Evolutionary conservation across 2,797 vertebrate species (phyloP).

Genomic region (Sphenopsis melanotis): DNA sequence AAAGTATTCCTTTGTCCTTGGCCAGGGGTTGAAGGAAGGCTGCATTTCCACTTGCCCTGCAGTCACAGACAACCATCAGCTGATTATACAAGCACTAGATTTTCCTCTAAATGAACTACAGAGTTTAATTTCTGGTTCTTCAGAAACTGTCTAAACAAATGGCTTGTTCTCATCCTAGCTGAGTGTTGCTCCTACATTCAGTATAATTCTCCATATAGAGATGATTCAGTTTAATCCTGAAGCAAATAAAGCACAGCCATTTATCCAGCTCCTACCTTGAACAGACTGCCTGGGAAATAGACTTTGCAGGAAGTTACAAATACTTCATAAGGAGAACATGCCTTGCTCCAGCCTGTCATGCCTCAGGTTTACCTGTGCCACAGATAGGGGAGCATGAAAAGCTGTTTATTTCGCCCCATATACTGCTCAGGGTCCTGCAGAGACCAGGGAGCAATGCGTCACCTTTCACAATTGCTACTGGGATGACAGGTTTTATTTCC

Average conservation of each 20-base stretch:
- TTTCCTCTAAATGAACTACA: slow-evolving; percentile 38
- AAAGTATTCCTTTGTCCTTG: slow-evolving; percentile 53
- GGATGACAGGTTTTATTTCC: neutral
- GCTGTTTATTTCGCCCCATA: neutral
- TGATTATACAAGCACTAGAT: neutral
- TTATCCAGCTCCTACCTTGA: neutral
- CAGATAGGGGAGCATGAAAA: neutral
- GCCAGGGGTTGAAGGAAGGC: neutral
- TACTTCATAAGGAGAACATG: neutral
- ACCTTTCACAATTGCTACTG: neutral
- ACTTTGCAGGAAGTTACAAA: neutral
- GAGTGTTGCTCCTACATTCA: neutral
- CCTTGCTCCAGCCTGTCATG: neutral
- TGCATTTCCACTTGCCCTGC: neutral
- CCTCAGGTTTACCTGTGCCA: neutral
- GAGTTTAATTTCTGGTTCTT: slow-evolving; percentile 38
- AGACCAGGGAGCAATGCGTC: neutral
- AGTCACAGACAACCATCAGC: neutral
- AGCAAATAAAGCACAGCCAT: neutral
- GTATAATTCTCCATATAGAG: neutral
- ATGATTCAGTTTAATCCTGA: neutral
- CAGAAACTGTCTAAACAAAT: neutral
- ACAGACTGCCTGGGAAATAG: neutral
- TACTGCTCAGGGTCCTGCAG: neutral
- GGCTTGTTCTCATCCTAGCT: neutral